phyloP scores from a whole-genome alignment of 1,140 invertebrate genomes.

The Euwallacea similis region DNA sequence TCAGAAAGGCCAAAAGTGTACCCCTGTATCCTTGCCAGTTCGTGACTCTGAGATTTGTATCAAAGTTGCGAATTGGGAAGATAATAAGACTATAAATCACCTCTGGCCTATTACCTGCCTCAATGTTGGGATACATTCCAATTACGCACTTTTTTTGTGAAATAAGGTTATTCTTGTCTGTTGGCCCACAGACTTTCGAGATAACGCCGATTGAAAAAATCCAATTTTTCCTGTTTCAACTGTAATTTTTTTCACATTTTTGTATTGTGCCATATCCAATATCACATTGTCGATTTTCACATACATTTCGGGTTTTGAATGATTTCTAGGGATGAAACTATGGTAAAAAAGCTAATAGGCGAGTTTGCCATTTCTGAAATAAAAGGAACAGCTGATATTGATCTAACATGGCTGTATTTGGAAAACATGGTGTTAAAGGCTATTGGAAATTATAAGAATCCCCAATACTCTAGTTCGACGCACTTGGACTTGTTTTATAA shows the following conservation, averaged over 20 bases:
- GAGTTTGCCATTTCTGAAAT: conserved; percentile 39
- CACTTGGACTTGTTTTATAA: conserved; percentile 53
- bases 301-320: neutral
- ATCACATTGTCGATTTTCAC: neutral
- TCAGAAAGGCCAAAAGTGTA: too few species aligned
- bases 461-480: conserved; percentile 42
- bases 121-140: neutral
- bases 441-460: conserved; percentile 49
- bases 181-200: neutral
- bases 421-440: conserved; percentile 57
- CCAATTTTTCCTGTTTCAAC: neutral
- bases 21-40: too few species aligned
- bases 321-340: conserved; percentile 22
- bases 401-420: conserved; percentile 49
- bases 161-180: too few species aligned
- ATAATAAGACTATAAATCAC: neutral
- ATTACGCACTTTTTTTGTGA: too few species aligned
- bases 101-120: neutral
- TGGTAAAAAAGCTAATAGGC: conserved; percentile 8
- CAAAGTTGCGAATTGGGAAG: too few species aligned
- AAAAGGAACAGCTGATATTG: conserved; percentile 44
- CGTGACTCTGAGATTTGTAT: too few species aligned
- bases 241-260: neutral
- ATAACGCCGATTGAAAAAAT: neutral
- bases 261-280: neutral